Base-by-base conservation (phyloP, 2,888 invertebrate species). In the Julus scandinavius region DNA sequence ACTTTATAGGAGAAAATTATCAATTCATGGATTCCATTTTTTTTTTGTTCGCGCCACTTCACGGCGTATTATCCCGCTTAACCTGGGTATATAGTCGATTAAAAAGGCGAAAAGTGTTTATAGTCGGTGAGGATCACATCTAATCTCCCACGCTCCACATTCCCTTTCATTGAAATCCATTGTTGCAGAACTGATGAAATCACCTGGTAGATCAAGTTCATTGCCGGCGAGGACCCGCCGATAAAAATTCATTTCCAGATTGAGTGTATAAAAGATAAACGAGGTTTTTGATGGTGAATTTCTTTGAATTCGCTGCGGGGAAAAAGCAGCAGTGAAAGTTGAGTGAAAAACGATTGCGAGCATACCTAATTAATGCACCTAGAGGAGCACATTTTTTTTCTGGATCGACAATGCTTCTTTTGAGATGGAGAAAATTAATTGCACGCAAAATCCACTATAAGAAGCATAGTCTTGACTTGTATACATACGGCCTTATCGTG, bases 61-160 rank as follows among this genome's bases (percentile, higher is more conserved):
- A 63, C 63, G 63, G n/a, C n/a, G 63, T 17, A 63, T 63, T 63
- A 63, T n/a, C 13, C 13, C 54, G 54, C 54, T 11, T 54, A 54
- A 54, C 54, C 63, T 63, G 17, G 63, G 63, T 63, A 63, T 63
- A 63, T 17, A 63, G n/a, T 63, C 63, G 63, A 63, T 63, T 63
- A 63, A 63, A 63, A 63, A n/a, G n/a, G 63, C 63, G 63, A 63
- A n/a, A 63, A 63, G 63, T 63, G 63, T 63, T 63, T 63, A 63
- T 63, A 63, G 63, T 63, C 63, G 63, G 63, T n/a, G 63, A 0
- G 63, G 63, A 63, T 63, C n/a, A n/a, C 63, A n/a, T 63, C 6
- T 20, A 63, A 63, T 63, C 63, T 63, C 63, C 63, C 63, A 63
- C 63, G 63, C 63, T 63, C 63, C 63, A 63, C n/a, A 63, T 63